These are phyloP conservation scores for Platycheirus albimanus DNA, from an alignment of 2,888 invertebrate species.

Conservation along the genomic window DNA sequence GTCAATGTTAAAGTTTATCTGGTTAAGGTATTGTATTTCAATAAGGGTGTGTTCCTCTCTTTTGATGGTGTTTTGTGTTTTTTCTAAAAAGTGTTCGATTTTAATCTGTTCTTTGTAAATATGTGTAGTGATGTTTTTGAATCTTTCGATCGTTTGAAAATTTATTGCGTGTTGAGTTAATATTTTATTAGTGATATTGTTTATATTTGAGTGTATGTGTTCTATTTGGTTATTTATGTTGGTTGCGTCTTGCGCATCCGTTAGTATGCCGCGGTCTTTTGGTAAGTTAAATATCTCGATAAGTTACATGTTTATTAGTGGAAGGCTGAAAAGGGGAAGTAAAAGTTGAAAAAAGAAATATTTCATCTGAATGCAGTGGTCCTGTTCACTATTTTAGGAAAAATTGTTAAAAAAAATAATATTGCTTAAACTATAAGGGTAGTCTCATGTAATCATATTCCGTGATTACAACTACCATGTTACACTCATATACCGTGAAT, in stretches of 20 bases:
- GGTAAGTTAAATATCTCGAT: constrained; percentile 33
- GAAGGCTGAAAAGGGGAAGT: neutral
- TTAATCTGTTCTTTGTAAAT: constrained; percentile 44
- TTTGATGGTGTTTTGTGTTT: constrained; percentile 41
- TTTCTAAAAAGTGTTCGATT: constrained; percentile 31
- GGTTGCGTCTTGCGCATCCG: constrained; percentile 28
- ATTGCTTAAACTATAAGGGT: constrained; percentile 23
- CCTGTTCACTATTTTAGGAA: neutral
- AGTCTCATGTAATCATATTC: constrained; percentile 32
- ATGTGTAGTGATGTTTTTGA: constrained; percentile 51
- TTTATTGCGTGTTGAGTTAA: constrained; percentile 30
- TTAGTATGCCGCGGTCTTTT: constrained; percentile 29
- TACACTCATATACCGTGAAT: constrained; percentile 45
- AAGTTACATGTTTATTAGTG: neutral
- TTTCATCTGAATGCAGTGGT: neutral
- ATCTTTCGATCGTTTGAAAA: constrained; percentile 43
- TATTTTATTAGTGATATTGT: constrained; percentile 29
- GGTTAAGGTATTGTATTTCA: constrained; percentile 50
- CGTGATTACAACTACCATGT: constrained; percentile 21
- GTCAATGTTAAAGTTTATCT: no score
- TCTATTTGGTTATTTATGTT: no score
- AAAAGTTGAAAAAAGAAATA: neutral
- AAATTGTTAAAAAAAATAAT: neutral
- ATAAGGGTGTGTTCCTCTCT: constrained; percentile 41
- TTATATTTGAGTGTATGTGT: no score